A percentile compares a stretch with the other conserved stretches of the same genome.
Evolutionary conservation across 30 jellyfish, hydroid and myxozoan genomes (phyloP).

Genomic region (Haliclystus octoradiatus): DNA sequence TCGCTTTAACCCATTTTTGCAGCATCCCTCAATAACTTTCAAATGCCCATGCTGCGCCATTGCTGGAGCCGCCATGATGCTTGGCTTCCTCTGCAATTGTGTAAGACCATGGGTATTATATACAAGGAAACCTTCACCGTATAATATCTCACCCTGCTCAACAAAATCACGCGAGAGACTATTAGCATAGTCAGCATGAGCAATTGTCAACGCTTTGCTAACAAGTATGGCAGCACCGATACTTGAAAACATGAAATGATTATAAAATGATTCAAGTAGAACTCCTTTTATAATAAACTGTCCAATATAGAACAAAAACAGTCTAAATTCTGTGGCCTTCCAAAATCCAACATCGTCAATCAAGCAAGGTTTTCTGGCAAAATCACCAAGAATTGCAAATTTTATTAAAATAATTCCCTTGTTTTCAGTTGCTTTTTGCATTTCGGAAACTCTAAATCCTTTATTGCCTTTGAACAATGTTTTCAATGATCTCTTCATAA

Average conservation of each 20-base stretch:
- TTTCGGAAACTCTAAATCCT: neutral
- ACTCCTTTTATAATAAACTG: neutral
- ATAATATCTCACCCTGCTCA: neutral
- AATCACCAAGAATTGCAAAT: neutral
- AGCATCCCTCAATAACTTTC: neutral
- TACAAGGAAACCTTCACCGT: neutral
- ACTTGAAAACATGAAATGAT: neutral
- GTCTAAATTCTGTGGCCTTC: neutral
- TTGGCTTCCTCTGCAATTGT: neutral
- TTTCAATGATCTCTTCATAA: neutral
- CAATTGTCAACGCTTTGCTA: neutral
- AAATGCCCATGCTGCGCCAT: neutral
- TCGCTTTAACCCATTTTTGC: too few species aligned
- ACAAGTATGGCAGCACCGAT: neutral
- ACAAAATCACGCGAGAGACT: neutral
- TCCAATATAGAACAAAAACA: neutral
- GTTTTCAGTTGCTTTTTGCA: neutral
- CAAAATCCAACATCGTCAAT: neutral
- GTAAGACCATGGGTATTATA: neutral
- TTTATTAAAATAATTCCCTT: neutral
- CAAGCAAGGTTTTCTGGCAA: neutral
- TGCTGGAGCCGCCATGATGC: neutral
- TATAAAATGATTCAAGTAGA: neutral
- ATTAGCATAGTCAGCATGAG: neutral
- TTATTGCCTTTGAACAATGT: neutral